Evolutionary conservation across 2,797 vertebrate genomes (phyloP), one percentile per base, ranked within the genome.

Genomic region (Tamandua tetradactyla): DNA sequence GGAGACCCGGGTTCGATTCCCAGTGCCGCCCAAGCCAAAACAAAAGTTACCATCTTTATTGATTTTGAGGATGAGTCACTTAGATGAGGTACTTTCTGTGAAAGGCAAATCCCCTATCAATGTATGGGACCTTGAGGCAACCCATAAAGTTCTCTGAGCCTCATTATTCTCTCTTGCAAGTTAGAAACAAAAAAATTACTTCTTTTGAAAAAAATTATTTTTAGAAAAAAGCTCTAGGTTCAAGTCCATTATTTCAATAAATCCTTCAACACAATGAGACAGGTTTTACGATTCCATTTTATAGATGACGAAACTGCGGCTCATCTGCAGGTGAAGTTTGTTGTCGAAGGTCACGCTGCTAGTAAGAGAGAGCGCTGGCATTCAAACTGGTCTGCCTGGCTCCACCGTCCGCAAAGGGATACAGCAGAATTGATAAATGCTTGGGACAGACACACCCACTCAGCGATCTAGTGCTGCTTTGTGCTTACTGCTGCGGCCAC

Each of bases 111-210:
- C 78, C 78, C 17, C 47, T 90, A 2, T 82, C 66, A 78, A 4
- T 66, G 59, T 71, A 40, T 85, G 57, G 3, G 49, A 57, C 84
- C 64, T 76, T 84, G 35, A 94, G 92, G n/a, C 85, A 95, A 88
- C 68, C 35, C 10, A 2, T 47, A 47, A 59, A 75, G 35, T 78
- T 92, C 25, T 30, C 32, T 40, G 4, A 75, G 75, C 6, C 91
- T 62, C 42, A 55, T 82, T 85, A 49, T 22, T 87, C 22, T 66
- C 27, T 86, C 47, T 62, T 93, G 9, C 17, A 83, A 87, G 23
- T 85, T 78, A 47, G 35, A 74, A 91, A 61, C 25, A 42, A 59
- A 89, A 55, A 57, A 47, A 80, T 18, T 69, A 86, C 5, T 37
- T 59, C 14, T 80, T 83, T 52, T 71, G 32, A n/a, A n/a, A n/a